Base-by-base conservation (phyloP, 2,888 invertebrate genomes). In the Muschampia plurimacula region DNA sequence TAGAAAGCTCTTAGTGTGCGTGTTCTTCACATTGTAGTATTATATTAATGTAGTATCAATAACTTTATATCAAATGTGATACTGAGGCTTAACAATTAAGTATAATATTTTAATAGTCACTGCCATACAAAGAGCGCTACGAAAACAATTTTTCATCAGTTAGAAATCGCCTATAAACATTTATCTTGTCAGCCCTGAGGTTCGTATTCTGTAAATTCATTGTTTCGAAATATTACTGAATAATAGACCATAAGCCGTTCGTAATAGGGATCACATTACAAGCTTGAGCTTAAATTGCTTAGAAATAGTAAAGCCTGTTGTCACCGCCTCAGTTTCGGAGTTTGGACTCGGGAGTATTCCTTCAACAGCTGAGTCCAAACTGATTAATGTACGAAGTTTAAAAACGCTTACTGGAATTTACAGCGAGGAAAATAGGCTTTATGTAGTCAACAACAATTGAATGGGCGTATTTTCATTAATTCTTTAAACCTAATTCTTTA, bases 351-450 rank as follows among this genome's bases (percentile, higher is more conserved):
- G 75, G 80, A 80, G 80, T 84, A 84, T 87, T 81, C 83, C 84
- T 85, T 85, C 83, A 88, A 84, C 92, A 90, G 87, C 89, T 89
- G 89, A 86, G 88, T 79, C 86, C 84, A 78, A 82, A 78, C 83
- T 88, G 86, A 91, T 89, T 87, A 87, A 89, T 87, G 86, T 81
- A 82, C 77, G 76, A 84, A 85, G 78, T 85, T 84, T 80, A 75
- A 81, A 81, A 83, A 82, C 78, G 81, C 76, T 82, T 78, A 67
- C 32, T 32, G 78, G 80, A 77, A 83, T 83, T 80, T 83, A 86
- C 84, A 81, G 76, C 77, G 79, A 76, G 73, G 75, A 76, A 78
- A 82, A 77, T 75, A 77, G 75, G 75, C 77, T 76, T 74, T 22
- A 55, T 22, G 32, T 32, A 32, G 32, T 32, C 32, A 32, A 32